A percentile compares a stretch with the other conserved stretches of the same genome.
phyloP scores from a whole-genome alignment of 2,113 vertebrate genomes.

The Alexandromys fortis region DNA sequence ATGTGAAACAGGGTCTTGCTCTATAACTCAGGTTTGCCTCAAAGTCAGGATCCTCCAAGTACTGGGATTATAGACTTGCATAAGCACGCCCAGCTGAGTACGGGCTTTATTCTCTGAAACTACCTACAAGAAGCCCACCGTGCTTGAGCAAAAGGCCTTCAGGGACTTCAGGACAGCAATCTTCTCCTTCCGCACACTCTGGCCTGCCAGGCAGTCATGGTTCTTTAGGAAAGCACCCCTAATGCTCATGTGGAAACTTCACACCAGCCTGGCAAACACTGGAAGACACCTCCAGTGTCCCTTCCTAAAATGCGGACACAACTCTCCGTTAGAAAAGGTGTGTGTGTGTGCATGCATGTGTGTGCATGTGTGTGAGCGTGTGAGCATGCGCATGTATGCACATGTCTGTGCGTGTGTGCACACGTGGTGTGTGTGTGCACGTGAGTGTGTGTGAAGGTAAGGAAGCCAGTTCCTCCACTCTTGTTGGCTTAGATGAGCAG shows the following conservation, averaged over 20 bases:
- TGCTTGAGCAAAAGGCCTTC: neutral
- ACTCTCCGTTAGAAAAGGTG: neutral
- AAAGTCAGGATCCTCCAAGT: neutral
- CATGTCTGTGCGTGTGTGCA: neutral
- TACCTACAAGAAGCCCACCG: neutral
- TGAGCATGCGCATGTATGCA: too few relatives aligned
- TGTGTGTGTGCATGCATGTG: neutral
- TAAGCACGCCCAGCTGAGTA: neutral
- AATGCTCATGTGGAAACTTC: neutral
- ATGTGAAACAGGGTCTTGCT: neutral
- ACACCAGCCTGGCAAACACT: neutral
- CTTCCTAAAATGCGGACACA: neutral
- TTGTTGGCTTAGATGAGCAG: neutral
- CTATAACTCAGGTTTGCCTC: neutral
- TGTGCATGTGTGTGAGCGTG: neutral
- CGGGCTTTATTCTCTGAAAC: neutral
- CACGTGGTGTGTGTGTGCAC: too few relatives aligned
- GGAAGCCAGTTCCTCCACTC: slow-evolving; percentile 29
- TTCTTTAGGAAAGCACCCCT: neutral
- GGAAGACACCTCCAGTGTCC: neutral
- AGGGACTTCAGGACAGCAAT: neutral
- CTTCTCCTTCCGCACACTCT: neutral
- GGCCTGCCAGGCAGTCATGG: neutral
- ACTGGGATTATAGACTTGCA: neutral
- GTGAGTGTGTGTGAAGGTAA: neutral